A percentile compares a stretch with the other conserved stretches of the same genome.
phyloP scores from a whole-genome alignment of 1,140 invertebrate species.

The Drosophila pseudoananassae region DNA sequence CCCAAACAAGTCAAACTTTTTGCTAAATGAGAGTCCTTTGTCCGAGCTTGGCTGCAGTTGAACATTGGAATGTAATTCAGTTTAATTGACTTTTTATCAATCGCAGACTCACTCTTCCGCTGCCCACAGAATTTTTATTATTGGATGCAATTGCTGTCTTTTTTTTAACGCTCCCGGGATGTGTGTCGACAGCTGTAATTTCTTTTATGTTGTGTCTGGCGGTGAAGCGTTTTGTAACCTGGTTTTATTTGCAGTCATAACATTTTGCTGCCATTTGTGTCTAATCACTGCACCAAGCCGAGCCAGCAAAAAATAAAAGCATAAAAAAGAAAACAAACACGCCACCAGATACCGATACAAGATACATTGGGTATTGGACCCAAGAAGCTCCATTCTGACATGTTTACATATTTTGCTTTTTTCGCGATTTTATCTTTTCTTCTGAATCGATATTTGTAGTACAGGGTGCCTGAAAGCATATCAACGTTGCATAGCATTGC shows the following conservation, averaged over 20 bases:
- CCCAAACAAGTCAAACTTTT: constrained; percentile 1
- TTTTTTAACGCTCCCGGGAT: constrained; percentile 24
- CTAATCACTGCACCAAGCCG: constrained; percentile 62
- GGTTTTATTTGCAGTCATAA: constrained; percentile 79
- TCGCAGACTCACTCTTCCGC: constrained; percentile 70
- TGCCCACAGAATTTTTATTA: constrained; percentile 34
- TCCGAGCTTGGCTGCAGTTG: constrained; percentile 5
- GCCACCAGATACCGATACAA: constrained; percentile 46
- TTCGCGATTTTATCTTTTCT: constrained; percentile 22
- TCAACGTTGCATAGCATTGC: constrained; percentile 16
- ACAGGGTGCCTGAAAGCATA: constrained; percentile 53
- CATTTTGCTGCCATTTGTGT: constrained; percentile 64
- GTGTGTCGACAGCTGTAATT: constrained; percentile 66
- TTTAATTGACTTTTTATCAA: constrained; percentile 78
- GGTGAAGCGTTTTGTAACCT: constrained; percentile 78
- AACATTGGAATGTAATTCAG: constrained; percentile 38
- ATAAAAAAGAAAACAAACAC: constrained; percentile 21
- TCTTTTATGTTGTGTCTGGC: constrained; percentile 68
- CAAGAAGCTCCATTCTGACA: constrained; percentile 64
- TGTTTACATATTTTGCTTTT: constrained; percentile 67
- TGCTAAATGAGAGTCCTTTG: constrained; percentile 12
- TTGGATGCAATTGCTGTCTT: constrained; percentile 23
- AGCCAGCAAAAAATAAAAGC: constrained; percentile 18
- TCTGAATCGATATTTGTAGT: constrained; percentile 64
- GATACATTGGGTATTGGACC: constrained; percentile 76